These are phyloP conservation scores for Vireo griseus DNA, from an alignment of 2,797 vertebrate species.

Conservation along the genomic window DNA sequence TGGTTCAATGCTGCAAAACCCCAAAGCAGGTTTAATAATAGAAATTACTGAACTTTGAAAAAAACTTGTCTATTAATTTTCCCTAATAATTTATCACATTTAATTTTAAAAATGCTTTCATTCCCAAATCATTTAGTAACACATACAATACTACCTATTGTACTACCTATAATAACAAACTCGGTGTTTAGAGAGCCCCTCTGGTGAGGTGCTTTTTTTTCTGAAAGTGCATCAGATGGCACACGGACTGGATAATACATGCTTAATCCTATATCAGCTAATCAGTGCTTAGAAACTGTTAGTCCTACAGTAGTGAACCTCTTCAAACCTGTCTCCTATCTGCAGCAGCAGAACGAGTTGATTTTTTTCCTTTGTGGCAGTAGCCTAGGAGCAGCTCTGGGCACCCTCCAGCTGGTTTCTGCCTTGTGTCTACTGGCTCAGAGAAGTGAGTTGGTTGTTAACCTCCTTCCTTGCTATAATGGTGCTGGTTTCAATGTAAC, in stretches of 20 bases:
- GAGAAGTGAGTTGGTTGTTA: not conserved
- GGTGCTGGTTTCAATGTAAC: not conserved
- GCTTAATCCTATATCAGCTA: not conserved
- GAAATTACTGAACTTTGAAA: slow-evolving; percentile 2
- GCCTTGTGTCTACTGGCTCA: not conserved
- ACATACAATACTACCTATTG: not conserved
- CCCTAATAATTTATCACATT: slow-evolving; percentile 35
- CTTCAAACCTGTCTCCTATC: not conserved
- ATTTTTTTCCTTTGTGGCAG: not conserved
- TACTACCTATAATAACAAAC: not conserved
- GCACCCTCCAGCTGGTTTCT: not conserved
- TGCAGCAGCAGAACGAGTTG: not conserved
- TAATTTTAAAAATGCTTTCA: not conserved
- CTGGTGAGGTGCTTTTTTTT: not conserved
- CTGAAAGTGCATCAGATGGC: not conserved
- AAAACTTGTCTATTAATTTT: slow-evolving; percentile 24
- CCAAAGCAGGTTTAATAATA: not conserved
- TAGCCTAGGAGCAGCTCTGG: slow-evolving; percentile 14
- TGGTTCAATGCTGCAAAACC: slow-evolving; percentile 6
- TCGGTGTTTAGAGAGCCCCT: not conserved
- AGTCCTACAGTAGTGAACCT: not conserved
- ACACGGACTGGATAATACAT: not conserved
- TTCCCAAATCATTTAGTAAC: not conserved
- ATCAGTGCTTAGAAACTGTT: not conserved
- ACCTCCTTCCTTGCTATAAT: not conserved